Conservation (phyloP, 2,888 invertebrate species). For the Seladonia tumulorum region DNA sequence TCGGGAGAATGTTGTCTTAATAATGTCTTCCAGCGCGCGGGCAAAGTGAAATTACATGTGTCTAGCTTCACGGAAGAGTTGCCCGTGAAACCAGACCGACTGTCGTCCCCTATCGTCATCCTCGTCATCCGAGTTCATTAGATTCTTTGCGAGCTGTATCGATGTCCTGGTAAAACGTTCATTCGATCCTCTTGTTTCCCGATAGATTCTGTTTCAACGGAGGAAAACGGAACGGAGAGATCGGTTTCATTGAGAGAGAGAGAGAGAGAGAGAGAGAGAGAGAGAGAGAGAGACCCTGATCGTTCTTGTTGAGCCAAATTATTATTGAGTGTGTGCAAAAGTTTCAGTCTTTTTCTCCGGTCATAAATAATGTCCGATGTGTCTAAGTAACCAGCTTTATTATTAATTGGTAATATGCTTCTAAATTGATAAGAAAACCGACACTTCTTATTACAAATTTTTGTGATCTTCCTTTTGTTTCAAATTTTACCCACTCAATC, state of each 20-base stretch:
- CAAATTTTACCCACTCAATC: no score
- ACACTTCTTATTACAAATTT: no score
- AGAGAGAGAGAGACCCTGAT: not conserved
- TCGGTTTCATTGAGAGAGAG: not conserved
- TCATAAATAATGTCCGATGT: no score
- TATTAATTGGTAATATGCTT: no score
- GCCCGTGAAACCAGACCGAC: conserved; percentile 16
- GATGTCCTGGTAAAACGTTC: not conserved
- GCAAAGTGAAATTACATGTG: conserved; percentile 54
- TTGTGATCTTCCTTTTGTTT: no score
- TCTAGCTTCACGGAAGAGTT: conserved; percentile 28
- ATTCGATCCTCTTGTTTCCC: conserved; percentile 8
- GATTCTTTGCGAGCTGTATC: not conserved
- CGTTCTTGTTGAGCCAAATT: not conserved
- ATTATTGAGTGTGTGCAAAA: no score
- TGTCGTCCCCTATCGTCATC: not conserved
- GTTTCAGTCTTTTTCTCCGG: no score
- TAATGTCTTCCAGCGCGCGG: conserved; percentile 47
- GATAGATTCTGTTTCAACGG: not conserved
- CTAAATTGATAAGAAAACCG: no score
- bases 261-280: not conserved
- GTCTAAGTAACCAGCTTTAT: no score
- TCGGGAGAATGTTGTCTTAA: conserved; percentile 56
- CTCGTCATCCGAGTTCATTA: conserved; percentile 6
- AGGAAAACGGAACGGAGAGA: not conserved